Conservation (phyloP, 2,113 vertebrate species). For the Elachura formosa region DNA sequence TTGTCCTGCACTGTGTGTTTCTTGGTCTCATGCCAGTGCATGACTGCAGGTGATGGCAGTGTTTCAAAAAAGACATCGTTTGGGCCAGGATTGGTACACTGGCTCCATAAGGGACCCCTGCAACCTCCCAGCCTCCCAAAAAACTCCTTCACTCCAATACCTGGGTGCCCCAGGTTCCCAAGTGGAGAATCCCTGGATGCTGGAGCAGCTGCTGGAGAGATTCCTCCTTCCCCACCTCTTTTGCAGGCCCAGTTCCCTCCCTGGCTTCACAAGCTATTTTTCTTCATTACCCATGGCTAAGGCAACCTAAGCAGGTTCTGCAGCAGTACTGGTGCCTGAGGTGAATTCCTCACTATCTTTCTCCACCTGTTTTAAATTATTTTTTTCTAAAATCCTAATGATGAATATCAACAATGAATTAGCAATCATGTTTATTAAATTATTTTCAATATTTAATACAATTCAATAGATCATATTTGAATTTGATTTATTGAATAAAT, state of each 20-base stretch:
- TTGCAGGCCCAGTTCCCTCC: neutral
- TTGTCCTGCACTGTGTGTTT: constrained; percentile 9
- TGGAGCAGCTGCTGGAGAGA: neutral
- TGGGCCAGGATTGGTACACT: neutral
- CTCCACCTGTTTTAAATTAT: neutral
- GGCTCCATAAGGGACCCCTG: neutral
- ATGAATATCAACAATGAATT: constrained; percentile 62
- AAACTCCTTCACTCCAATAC: neutral
- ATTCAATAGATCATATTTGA: constrained; percentile 68
- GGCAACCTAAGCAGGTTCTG: neutral
- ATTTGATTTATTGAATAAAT: constrained; percentile 51
- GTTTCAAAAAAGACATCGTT: neutral
- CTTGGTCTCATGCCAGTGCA: neutral
- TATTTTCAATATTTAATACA: constrained; percentile 69
- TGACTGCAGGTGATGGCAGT: constrained; percentile 3
- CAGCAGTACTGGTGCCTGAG: neutral
- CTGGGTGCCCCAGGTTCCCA: neutral
- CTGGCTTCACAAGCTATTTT: neutral
- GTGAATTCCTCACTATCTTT: neutral
- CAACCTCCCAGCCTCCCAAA: neutral
- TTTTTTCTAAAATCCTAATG: constrained; percentile 29
- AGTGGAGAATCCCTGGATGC: neutral
- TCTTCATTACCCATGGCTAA: neutral
- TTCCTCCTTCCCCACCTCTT: neutral
- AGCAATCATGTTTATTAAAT: constrained; percentile 57